A percentile compares a stretch with the other conserved stretches of the same genome.
Evolutionary conservation across 1,140 invertebrate genomes (phyloP).

Genomic region (Hylaeus anthracinus): DNA sequence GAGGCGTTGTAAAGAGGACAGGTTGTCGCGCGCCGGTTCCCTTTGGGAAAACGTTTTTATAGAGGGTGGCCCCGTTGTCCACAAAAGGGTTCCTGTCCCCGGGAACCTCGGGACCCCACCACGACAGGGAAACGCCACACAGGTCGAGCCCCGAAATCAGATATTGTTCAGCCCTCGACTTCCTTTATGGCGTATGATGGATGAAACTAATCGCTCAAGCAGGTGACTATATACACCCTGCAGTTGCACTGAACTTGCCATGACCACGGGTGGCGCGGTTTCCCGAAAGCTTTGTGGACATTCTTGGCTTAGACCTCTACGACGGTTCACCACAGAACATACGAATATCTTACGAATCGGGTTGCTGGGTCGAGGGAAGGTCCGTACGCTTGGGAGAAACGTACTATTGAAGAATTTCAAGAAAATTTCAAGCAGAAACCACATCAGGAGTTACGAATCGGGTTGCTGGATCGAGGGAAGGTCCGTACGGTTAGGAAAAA

Average conservation of each 20-base stretch:
- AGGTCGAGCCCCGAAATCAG: conserved; percentile 42
- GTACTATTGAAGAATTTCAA: no score
- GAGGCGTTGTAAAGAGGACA: conserved; percentile 23
- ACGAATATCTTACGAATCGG: no score
- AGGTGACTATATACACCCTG: conserved; percentile 37
- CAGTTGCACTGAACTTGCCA: conserved; percentile 35
- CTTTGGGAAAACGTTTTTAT: not conserved
- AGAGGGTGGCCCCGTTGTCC: conserved; percentile 12
- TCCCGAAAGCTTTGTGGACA: not conserved
- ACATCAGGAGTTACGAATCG: no score
- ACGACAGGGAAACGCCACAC: conserved; percentile 37
- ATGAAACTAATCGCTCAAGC: conserved; percentile 54
- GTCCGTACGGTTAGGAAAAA: no score
- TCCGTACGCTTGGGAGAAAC: no score
- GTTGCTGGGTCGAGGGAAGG: no score
- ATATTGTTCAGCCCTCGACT: conserved; percentile 37
- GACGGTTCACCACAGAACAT: no score
- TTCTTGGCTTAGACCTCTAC: no score
- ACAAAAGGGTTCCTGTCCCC: conserved; percentile 32
- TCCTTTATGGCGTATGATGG: conserved; percentile 46
- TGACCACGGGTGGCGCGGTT: conserved; percentile 46
- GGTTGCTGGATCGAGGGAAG: no score
- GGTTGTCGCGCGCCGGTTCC: conserved; percentile 39
- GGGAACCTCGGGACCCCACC: conserved; percentile 3
- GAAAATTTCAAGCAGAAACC: no score